A percentile compares a stretch with the other conserved stretches of the same genome.
Conservation (phyloP, 2,888 invertebrate genomes). For the Xestia xanthographa region DNA sequence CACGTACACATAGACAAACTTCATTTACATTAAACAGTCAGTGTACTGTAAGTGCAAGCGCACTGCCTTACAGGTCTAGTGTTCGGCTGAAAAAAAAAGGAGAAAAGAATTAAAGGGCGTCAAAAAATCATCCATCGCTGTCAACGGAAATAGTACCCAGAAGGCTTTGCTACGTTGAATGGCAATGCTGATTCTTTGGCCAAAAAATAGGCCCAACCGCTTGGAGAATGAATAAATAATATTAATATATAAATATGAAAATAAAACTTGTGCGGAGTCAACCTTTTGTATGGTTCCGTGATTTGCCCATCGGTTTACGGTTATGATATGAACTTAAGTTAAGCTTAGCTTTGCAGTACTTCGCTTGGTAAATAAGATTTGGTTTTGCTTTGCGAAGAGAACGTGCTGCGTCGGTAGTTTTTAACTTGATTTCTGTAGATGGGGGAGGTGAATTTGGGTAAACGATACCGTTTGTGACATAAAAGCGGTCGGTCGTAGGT, state of each 20-base stretch:
- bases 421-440: constrained; percentile 27
- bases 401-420: constrained; percentile 14
- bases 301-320: not conserved
- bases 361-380: constrained; percentile 45
- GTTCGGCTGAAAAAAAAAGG: too few relatives aligned
- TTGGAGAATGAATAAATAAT: too few relatives aligned
- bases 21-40: too few relatives aligned
- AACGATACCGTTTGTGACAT: not conserved
- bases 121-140: too few relatives aligned
- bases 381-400: constrained; percentile 30
- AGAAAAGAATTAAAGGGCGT: too few relatives aligned
- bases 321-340: constrained; percentile 52
- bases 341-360: constrained; percentile 45
- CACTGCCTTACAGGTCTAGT: not conserved
- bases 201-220: too few relatives aligned
- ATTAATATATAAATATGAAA: too few relatives aligned
- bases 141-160: too few relatives aligned
- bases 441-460: not conserved
- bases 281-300: not conserved
- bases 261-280: not conserved
- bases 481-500: not conserved
- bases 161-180: too few relatives aligned
- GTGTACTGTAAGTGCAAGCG: too few relatives aligned
- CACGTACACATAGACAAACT: not conserved
- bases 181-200: too few relatives aligned